These are phyloP conservation scores for Penaeus monodon DNA, from an alignment of 2,888 invertebrate genomes.

Conservation along the genomic window DNA sequence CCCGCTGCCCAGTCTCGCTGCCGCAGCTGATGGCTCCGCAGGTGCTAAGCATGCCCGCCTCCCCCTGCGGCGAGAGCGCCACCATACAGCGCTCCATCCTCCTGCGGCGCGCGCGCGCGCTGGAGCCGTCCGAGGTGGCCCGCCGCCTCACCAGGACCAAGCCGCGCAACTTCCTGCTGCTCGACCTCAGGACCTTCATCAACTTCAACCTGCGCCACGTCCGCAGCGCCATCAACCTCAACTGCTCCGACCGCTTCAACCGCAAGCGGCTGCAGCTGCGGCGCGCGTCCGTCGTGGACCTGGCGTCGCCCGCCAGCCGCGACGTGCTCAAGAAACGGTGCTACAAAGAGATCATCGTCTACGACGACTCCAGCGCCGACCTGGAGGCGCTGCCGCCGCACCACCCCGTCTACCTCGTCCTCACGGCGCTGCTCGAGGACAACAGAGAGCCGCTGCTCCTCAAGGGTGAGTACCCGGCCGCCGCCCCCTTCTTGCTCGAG, in stretches of 20 bases:
- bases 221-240: conserved; percentile 79
- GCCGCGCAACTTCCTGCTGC: conserved; percentile 71
- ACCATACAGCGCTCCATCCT: conserved; percentile 73
- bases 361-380: conserved; percentile 79
- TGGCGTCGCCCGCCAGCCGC: conserved; percentile 77
- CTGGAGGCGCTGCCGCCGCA: conserved; percentile 74
- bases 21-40: conserved; percentile 52
- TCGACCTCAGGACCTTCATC: conserved; percentile 80
- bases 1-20: conserved; percentile 48
- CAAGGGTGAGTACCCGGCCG: conserved; percentile 75
- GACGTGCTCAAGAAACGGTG: conserved; percentile 74
- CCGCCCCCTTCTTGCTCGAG: neutral
- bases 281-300: conserved; percentile 77
- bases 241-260: conserved; percentile 80
- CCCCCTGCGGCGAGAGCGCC: conserved; percentile 73
- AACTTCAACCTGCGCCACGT: conserved; percentile 80
- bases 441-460: conserved; percentile 78
- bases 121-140: conserved; percentile 74
- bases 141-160: conserved; percentile 69
- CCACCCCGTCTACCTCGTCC: conserved; percentile 77
- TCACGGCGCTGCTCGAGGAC: conserved; percentile 78
- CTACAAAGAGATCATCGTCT: conserved; percentile 78
- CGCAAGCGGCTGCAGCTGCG: conserved; percentile 78
- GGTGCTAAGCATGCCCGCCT: conserved; percentile 67
- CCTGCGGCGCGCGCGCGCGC: conserved; percentile 73